Evolutionary conservation across 2,797 vertebrate species (phyloP).

Genomic region (Phataginus tricuspis): DNA sequence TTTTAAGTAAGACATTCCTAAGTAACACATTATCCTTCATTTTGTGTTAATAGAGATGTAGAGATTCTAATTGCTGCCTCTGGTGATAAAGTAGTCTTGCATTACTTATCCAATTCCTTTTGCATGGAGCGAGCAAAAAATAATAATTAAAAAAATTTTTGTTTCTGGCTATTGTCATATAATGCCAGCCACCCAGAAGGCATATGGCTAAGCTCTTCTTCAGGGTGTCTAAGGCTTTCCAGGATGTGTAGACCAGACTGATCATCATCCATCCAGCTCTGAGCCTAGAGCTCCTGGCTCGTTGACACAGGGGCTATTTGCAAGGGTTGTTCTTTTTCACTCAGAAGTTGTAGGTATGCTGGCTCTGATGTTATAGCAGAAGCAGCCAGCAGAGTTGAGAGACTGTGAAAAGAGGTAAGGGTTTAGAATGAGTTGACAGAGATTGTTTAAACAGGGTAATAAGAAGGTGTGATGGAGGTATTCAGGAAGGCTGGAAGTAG

Average conservation of each 20-base stretch:
- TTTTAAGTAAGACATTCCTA: constrained; percentile 40
- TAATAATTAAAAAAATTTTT: background rate
- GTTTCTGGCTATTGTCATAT: constrained; percentile 40
- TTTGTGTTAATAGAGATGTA: constrained; percentile 42
- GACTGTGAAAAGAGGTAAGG: background rate
- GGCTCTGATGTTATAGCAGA: background rate
- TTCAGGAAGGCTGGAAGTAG: background rate
- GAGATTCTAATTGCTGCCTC: constrained; percentile 65
- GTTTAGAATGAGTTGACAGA: background rate
- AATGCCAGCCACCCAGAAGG: constrained; percentile 38
- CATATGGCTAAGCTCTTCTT: constrained; percentile 1
- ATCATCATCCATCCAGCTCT: background rate
- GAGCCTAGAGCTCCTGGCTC: background rate
- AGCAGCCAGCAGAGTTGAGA: background rate
- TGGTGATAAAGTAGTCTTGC: background rate
- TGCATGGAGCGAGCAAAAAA: constrained; percentile 31
- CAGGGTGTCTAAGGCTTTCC: background rate
- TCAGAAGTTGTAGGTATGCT: background rate
- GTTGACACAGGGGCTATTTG: background rate
- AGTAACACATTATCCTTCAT: constrained; percentile 51
- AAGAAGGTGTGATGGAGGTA: background rate
- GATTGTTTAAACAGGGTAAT: background rate
- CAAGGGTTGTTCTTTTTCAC: background rate
- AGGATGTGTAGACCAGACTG: background rate
- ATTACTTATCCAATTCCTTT: constrained; percentile 62